Percentiles rank a stretch among this genome's conserved stretches.
Conservation (phyloP, 92 coral and sea anemone genomes). For the Desmophyllum pertusum region DNA sequence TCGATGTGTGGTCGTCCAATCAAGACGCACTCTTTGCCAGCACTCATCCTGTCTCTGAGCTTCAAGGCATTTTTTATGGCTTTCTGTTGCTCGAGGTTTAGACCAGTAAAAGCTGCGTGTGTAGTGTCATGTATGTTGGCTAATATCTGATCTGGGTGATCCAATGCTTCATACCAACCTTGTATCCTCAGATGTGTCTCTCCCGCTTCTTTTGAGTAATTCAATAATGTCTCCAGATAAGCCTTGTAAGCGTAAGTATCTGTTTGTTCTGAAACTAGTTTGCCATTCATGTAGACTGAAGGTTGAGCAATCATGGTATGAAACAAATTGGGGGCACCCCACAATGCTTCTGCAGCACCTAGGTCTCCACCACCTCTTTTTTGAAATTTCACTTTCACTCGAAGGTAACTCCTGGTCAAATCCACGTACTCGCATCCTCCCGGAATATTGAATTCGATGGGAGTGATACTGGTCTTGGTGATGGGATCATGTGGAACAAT, state of each 20-base stretch:
- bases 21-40: background rate
- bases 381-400: no score
- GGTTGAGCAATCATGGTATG: background rate
- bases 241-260: background rate
- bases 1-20: background rate
- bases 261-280: background rate
- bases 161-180: background rate
- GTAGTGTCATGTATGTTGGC: no score
- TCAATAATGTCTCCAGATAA: background rate
- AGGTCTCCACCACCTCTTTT: no score
- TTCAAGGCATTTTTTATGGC: background rate
- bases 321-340: no score
- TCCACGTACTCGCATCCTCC: no score
- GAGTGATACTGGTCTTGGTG: no score
- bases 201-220: background rate
- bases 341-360: no score
- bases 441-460: no score
- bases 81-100: background rate
- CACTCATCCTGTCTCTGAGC: background rate
- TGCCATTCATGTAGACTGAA: background rate
- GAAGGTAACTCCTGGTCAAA: no score
- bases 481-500: no score
- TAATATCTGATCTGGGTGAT: no score
- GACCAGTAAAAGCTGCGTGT: background rate
- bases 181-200: background rate